These are phyloP conservation scores for Synergus umbraculus DNA, from an alignment of 2,888 invertebrate genomes.

Conservation along the genomic window DNA sequence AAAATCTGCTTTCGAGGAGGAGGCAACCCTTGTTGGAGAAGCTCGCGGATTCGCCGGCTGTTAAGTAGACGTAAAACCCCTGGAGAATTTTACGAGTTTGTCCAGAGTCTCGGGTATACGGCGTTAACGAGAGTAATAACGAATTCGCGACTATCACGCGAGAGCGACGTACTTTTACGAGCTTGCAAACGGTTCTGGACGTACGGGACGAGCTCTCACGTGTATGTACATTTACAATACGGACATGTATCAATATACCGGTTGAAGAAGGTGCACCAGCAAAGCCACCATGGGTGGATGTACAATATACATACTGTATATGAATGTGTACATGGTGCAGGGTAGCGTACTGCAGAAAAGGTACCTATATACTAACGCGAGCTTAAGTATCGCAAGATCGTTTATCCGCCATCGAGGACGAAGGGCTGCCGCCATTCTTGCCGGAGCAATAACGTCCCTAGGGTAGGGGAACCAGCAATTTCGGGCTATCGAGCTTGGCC, in stretches of 20 bases:
- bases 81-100: conserved; percentile 69
- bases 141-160: conserved; percentile 73
- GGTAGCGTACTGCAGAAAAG: conserved; percentile 23
- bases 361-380: conserved; percentile 50
- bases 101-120: conserved; percentile 59
- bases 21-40: neutral
- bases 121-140: conserved; percentile 73
- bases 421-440: conserved; percentile 68
- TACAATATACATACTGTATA: conserved; percentile 29
- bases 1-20: neutral
- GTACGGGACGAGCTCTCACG: conserved; percentile 8
- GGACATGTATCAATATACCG: conserved; percentile 18
- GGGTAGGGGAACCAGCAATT: conserved; percentile 77
- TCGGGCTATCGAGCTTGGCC: conserved; percentile 77
- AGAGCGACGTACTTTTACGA: conserved; percentile 66
- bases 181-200: conserved; percentile 60
- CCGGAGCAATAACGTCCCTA: conserved; percentile 56
- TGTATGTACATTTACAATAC: conserved; percentile 37
- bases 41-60: conserved; percentile 30
- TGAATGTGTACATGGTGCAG: neutral
- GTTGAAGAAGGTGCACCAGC: neutral
- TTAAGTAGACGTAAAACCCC: conserved; percentile 48
- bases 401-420: conserved; percentile 76
- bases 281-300: conserved; percentile 8
- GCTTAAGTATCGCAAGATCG: conserved; percentile 70